Evolutionary conservation across 2,113 vertebrate species (phyloP).

Genomic region (Sinocyclocheilus anophthalmus): DNA sequence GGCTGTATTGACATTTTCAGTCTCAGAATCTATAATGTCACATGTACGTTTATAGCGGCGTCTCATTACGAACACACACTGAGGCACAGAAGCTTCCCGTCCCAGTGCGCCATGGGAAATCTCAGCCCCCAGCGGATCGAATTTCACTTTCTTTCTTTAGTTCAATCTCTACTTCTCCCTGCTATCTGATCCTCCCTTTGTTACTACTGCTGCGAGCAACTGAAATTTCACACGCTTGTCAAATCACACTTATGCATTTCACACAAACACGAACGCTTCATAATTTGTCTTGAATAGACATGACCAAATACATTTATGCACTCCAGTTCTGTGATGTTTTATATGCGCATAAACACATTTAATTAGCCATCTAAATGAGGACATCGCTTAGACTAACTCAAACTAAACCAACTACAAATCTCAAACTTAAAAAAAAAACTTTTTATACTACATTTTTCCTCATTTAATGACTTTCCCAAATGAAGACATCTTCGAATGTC

Average conservation of each 20-base stretch:
- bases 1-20: background rate
- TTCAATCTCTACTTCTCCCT: constrained; percentile 29
- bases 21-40: constrained; percentile 16
- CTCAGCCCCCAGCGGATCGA: constrained; percentile 50
- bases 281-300: constrained; percentile 13
- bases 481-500: background rate
- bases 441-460: too few relatives aligned
- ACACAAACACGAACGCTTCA: constrained; percentile 36
- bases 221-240: constrained; percentile 39
- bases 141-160: constrained; percentile 44
- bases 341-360: background rate
- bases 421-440: background rate
- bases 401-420: background rate
- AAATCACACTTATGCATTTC: constrained; percentile 40
- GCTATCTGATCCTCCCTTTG: constrained; percentile 51
- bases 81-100: constrained; percentile 17
- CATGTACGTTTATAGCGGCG: constrained; percentile 3
- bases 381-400: background rate
- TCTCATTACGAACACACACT: constrained; percentile 36
- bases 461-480: background rate
- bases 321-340: background rate
- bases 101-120: constrained; percentile 49
- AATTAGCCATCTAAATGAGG: background rate
- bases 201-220: constrained; percentile 32
- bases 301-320: constrained; percentile 8